phyloP scores from a whole-genome alignment of 2,113 vertebrate species.

The Meriones unguiculatus region DNA sequence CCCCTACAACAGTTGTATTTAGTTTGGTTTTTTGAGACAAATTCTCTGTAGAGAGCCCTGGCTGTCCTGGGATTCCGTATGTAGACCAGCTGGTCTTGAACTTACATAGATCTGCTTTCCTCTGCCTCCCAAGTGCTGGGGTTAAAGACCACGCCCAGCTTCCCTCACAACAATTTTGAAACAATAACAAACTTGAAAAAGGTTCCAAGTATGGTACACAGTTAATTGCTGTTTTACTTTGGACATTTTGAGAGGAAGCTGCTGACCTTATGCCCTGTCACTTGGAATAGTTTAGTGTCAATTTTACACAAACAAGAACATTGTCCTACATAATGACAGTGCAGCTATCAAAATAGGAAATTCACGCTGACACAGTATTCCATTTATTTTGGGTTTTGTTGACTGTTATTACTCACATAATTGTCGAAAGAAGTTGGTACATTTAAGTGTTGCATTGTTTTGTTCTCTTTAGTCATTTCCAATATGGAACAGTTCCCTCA shows the following conservation, averaged over 20 bases:
- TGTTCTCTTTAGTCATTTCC: neutral
- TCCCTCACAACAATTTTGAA: neutral
- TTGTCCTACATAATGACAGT: conserved; percentile 31
- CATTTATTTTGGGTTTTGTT: conserved; percentile 39
- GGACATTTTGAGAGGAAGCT: conserved; percentile 41
- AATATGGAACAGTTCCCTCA: too few relatives aligned
- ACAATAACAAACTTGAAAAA: conserved; percentile 61
- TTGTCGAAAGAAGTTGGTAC: neutral
- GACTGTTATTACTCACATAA: conserved; percentile 26
- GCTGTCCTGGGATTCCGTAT: neutral
- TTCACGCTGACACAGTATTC: neutral
- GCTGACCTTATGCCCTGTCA: conserved; percentile 44
- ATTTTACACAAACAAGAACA: conserved; percentile 53
- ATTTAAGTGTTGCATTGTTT: conserved; percentile 20
- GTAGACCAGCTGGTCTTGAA: neutral
- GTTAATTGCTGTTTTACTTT: neutral
- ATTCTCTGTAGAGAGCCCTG: neutral
- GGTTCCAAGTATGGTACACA: conserved; percentile 41
- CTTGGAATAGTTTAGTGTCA: neutral
- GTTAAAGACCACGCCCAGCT: neutral
- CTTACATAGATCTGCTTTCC: neutral
- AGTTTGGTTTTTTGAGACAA: neutral
- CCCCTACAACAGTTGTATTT: neutral
- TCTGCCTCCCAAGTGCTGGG: neutral
- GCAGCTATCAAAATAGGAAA: conserved; percentile 34